These are phyloP conservation scores for Idaea aversata DNA, from an alignment of 2,888 invertebrate species.

Conservation along the genomic window DNA sequence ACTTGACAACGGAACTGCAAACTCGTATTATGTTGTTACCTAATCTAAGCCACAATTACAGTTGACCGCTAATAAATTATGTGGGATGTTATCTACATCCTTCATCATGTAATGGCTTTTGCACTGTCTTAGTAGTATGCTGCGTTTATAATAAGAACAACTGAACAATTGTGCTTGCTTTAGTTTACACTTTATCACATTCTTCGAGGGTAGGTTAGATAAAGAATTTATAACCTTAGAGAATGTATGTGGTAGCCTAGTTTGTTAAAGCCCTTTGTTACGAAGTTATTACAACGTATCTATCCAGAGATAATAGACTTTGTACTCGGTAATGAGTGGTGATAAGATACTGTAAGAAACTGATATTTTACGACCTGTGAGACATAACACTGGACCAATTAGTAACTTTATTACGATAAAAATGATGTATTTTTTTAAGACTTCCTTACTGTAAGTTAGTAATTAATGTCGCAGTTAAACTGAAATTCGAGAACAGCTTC, in stretches of 20 bases:
- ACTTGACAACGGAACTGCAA: constrained; percentile 32
- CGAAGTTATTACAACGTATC: neutral
- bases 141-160: too few species aligned
- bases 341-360: constrained; percentile 12
- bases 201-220: neutral
- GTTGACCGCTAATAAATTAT: constrained; percentile 31
- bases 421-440: neutral
- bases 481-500: constrained; percentile 27
- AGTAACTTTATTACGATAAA: neutral
- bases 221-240: too few species aligned
- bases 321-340: constrained; percentile 12
- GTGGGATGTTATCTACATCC: constrained; percentile 33
- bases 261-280: neutral
- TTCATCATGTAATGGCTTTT: constrained; percentile 26
- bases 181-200: too few species aligned
- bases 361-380: constrained; percentile 6
- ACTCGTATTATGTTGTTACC: constrained; percentile 25
- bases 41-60: constrained; percentile 25
- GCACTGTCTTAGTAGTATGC: constrained; percentile 16
- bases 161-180: too few species aligned
- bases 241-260: neutral
- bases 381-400: neutral
- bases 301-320: constrained; percentile 2
- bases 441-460: neutral
- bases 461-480: constrained; percentile 12